Conservation (phyloP, 2,113 vertebrate genomes). For the Triplophysa siluroides region DNA sequence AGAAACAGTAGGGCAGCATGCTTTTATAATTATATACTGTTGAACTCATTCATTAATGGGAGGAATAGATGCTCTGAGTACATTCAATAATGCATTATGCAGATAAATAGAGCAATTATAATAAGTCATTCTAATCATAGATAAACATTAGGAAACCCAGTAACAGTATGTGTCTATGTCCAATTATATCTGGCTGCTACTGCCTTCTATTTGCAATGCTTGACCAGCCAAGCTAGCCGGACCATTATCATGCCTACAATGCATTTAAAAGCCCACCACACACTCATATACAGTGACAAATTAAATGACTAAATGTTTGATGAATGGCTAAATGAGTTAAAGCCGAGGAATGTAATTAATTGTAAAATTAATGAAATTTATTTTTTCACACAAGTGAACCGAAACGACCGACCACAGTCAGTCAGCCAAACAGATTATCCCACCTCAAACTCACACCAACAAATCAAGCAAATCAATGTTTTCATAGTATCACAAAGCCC, state of each 20-base stretch:
- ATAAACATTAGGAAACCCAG: slow-evolving; percentile 53
- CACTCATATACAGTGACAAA: neutral
- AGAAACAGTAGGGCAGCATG: slow-evolving; percentile 52
- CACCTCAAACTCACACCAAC: neutral
- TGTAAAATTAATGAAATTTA: neutral
- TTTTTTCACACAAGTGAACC: neutral
- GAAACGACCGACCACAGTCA: too few relatives aligned
- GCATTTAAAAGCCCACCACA: neutral
- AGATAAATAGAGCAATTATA: slow-evolving; percentile 63
- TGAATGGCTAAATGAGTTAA: neutral
- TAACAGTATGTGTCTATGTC: slow-evolving; percentile 48
- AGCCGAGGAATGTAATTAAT: neutral
- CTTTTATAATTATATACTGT: slow-evolving; percentile 58
- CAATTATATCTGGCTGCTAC: slow-evolving; percentile 44
- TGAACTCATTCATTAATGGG: slow-evolving; percentile 67
- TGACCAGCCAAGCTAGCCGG: slow-evolving; percentile 44
- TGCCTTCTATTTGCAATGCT: slow-evolving; percentile 43
- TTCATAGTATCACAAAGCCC: too few relatives aligned
- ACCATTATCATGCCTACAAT: slow-evolving; percentile 19
- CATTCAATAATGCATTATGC: slow-evolving; percentile 59
- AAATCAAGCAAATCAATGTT: too few relatives aligned
- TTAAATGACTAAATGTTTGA: neutral
- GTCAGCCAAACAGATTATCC: too few relatives aligned
- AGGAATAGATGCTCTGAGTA: slow-evolving; percentile 61
- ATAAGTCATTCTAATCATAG: slow-evolving; percentile 56